Evolutionary conservation across 2,888 invertebrate genomes (phyloP), one percentile per base, ranked within the genome.

Genomic region (Tiphia femorata): DNA sequence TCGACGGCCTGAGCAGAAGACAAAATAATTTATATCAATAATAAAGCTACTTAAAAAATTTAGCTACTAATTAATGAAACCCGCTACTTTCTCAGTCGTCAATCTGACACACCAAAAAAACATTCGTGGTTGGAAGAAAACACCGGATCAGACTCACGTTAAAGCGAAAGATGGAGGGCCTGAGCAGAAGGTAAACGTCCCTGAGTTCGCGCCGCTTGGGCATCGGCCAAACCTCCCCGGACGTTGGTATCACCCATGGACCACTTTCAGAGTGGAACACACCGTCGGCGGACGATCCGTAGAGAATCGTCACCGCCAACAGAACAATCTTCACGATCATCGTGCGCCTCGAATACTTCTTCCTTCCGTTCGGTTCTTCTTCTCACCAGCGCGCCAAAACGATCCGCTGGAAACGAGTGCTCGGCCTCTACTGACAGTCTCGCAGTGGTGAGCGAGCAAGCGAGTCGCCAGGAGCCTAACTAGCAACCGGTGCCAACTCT

Each of bases 191-290:
- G 79, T 81, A 87, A 3, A 79, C 78, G 14, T 80, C 70, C 25
- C 74, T 72, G 17, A 78, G 61, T 8, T 70, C 67, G 59, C 84
- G 80, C 8, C 82, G 66, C 58, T 87, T 87, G 0, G 91, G 91
- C 73, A 86, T 84, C 0, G 92, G 92, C 92, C 92, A 92, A 0
- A 90, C 86, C 78, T 88, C 87, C 1, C 92, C 92, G 57, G 85
- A 84, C 0, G 90, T 89, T 0, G 89, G 84, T 0, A 80, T 84
- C 10, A 86, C 85, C 74, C 76, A 80, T 0, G 88, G 86, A 0
- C 89, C 89, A 10, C 85, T 80, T 33, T 85, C 77, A 3, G 84
- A 80, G 46, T 78, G 73, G 66, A 70, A 62, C 12, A 51, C 46
- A 7, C 48, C 12, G n/a, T 20, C 8, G n/a, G n/a, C n/a, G n/a